Evolutionary conservation across 1,140 invertebrate genomes (phyloP).

Genomic region (Achatina immaculata): DNA sequence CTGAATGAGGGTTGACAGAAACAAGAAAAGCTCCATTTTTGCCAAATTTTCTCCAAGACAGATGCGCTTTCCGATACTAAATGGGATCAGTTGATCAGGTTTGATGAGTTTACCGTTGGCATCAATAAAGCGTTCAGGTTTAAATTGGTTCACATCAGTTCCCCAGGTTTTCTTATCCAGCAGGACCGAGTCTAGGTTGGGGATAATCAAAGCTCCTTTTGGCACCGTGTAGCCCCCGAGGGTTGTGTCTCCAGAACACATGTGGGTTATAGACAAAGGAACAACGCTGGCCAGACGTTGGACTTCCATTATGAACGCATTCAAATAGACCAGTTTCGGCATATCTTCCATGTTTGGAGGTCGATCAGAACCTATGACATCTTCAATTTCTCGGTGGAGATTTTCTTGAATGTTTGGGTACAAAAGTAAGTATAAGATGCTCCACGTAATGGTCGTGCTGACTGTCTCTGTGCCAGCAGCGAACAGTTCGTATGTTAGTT

Average conservation of each 20-base stretch:
- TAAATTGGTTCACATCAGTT: conserved; percentile 77
- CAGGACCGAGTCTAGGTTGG: conserved; percentile 59
- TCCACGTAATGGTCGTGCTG: conserved; percentile 86
- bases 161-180: conserved; percentile 73
- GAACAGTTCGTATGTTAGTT: conserved; percentile 45
- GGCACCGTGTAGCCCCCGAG: conserved; percentile 64
- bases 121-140: conserved; percentile 76
- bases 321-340: conserved; percentile 43
- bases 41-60: conserved; percentile 51
- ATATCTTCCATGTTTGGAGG: conserved; percentile 42
- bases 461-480: conserved; percentile 93
- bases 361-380: conserved; percentile 36
- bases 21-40: conserved; percentile 49
- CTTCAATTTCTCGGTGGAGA: conserved; percentile 88
- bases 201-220: conserved; percentile 59
- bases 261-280: conserved; percentile 64
- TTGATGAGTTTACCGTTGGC: conserved; percentile 40
- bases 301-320: conserved; percentile 50
- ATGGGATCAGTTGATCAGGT: conserved; percentile 46
- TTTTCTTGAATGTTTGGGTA: conserved; percentile 81
- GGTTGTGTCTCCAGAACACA: conserved; percentile 48
- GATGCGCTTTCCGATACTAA: conserved; percentile 45
- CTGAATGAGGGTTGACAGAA: conserved; percentile 47
- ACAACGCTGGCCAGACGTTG: conserved; percentile 45
- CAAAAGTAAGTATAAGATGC: conserved; percentile 84